phyloP scores from a whole-genome alignment of 2,888 invertebrate species.

The Plutella xylostella region DNA sequence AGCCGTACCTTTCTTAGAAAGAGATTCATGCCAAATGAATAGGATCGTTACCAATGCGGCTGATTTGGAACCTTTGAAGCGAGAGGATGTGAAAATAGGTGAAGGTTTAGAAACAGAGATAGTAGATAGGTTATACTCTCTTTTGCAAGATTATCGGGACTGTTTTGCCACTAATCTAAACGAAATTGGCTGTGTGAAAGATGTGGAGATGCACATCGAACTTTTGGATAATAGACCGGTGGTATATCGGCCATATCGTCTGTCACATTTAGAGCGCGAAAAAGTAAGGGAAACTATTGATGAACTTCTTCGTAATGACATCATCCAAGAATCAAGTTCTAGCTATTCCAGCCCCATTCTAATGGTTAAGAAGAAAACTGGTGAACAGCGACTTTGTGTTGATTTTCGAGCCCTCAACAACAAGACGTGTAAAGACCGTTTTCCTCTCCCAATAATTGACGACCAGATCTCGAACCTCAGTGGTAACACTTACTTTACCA shows the following conservation, averaged over 20 bases:
- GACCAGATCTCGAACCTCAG: constrained; percentile 4
- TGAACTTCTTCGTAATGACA: constrained; percentile 2
- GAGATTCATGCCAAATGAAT: no score
- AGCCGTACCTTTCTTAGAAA: no score
- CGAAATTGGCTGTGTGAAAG: not conserved
- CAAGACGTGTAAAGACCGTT: constrained; percentile 2
- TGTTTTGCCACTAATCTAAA: not conserved
- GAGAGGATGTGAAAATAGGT: no score
- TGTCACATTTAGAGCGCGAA: not conserved
- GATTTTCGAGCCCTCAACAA: constrained; percentile 12
- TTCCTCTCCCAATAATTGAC: constrained; percentile 1
- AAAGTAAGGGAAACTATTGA: not conserved
- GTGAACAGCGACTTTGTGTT: not conserved
- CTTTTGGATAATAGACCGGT: not conserved
- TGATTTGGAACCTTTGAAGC: no score
- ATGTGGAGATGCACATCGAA: not conserved
- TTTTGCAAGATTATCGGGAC: not conserved
- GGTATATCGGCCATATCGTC: not conserved
- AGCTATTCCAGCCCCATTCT: constrained; percentile 3
- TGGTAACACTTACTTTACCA: not conserved
- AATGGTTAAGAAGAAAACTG: not conserved
- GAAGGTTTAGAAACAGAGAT: no score
- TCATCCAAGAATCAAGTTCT: constrained; percentile 3
- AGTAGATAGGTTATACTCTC: not conserved
- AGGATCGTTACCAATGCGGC: no score